Percentiles rank a stretch among this genome's conserved stretches.
phyloP scores from a whole-genome alignment of 2,113 vertebrate genomes.

The Muscicapa adusta region DNA sequence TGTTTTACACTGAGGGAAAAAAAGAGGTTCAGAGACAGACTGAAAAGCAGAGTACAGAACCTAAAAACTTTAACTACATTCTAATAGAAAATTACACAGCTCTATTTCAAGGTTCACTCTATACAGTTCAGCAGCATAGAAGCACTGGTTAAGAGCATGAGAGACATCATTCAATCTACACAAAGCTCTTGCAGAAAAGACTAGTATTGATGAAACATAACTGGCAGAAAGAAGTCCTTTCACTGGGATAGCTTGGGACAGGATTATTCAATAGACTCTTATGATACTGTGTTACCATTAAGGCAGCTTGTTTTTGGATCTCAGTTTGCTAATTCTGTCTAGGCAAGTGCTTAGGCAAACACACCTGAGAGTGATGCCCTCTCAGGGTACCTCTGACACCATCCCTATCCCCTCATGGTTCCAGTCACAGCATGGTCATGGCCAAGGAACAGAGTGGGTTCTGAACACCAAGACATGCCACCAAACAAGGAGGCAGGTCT shows the following conservation, averaged over 20 bases:
- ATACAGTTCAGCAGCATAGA: neutral
- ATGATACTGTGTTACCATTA: neutral
- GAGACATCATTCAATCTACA: neutral
- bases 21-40: neutral
- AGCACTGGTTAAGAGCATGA: neutral
- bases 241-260: neutral
- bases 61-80: neutral
- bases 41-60: neutral
- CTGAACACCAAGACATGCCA: neutral
- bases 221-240: neutral
- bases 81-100: neutral
- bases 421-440: fast-evolving
- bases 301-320: neutral
- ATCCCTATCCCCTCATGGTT: neutral
- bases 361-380: neutral
- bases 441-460: neutral
- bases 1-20: neutral
- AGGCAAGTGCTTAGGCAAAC: neutral
- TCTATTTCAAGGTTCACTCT: neutral
- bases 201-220: neutral
- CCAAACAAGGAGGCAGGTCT: neutral
- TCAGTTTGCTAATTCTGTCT: neutral
- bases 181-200: neutral
- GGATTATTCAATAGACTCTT: neutral
- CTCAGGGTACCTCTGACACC: neutral